Base-by-base conservation (phyloP, 2,797 vertebrate species). In the Neomorphus geoffroyi region DNA sequence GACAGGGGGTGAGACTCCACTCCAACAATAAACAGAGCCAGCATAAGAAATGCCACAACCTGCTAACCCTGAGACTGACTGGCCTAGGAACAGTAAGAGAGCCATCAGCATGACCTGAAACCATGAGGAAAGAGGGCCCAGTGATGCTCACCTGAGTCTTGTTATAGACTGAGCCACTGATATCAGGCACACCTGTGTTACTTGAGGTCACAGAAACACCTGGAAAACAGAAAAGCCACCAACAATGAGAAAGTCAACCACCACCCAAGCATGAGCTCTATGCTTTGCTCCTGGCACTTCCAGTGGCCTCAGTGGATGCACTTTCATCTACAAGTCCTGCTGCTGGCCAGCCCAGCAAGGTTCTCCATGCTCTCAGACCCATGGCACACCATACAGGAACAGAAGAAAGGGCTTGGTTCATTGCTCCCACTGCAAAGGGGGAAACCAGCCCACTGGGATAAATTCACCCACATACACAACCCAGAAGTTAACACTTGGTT, bases 101-200 rank as follows among this genome's bases (percentile, higher is more conserved):
- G 18, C 12, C 43, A 43, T 43, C 11, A 43, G 43, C 43, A 43
- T 43, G 43, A 18, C 43, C 62, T 72, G 7, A 30, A 45, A 53
- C 62, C 26, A 26, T 5, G 13, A 13, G 14, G 45, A 24, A 77
- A 22, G 32, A 73, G 24, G 18, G 37, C 65, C 64, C 77, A 74
- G n/a, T 6, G 0, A 8, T 54, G 48, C 96, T 97, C 96, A 99
- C 99, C 99, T 99, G 99, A 96, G 98, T 98, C 98, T 99, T 99
- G 97, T 98, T 99, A 98, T 99, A 99, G 98, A 99, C 99, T 90
- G 99, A 99, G 98, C 98, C 98, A 86, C 98, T 99, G 98, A 99
- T 98, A 96, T 99, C 99, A 96, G 99, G 99, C 88, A 99, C 98
- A 75, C 99, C 99, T 35, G 98, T 98, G 98, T 99, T 99, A 97